These are phyloP conservation scores for Cromileptes altivelis DNA, from an alignment of 2,113 vertebrate species.

Conservation along the genomic window DNA sequence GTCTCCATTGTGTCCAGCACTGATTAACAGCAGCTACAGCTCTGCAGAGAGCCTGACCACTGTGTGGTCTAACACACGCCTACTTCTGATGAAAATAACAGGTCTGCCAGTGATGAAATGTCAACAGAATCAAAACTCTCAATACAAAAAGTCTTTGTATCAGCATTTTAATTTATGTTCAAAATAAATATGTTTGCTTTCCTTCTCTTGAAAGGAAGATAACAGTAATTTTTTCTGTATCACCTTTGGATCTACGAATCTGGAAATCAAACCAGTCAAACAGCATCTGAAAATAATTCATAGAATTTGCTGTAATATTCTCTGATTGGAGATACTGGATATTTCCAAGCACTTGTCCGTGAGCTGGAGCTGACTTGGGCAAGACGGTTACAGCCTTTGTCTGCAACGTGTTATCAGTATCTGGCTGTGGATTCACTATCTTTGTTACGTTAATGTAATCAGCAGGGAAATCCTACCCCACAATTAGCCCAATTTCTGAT, in stretches of 20 bases:
- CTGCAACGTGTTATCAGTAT: constrained; percentile 2
- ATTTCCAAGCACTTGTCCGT: neutral
- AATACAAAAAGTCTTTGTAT: neutral
- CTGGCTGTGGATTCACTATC: constrained; percentile 16
- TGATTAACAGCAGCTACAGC: constrained; percentile 57
- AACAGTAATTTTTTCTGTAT: neutral
- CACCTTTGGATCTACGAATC: neutral
- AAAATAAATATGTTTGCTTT: constrained; percentile 1
- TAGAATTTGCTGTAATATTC: neutral
- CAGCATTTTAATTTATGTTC: neutral
- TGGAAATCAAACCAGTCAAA: neutral
- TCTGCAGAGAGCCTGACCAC: constrained; percentile 31
- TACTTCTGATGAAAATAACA: constrained; percentile 74
- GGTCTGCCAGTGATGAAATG: constrained; percentile 55
- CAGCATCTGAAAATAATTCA: neutral
- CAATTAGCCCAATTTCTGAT: constrained; percentile 48
- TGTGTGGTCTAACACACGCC: constrained; percentile 19
- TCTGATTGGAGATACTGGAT: neutral
- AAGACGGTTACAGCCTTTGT: constrained; percentile 15
- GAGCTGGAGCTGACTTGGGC: constrained; percentile 22
- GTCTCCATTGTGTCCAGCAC: constrained; percentile 24
- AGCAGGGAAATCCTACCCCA: constrained; percentile 8
- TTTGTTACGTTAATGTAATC: constrained; percentile 48
- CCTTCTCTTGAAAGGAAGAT: neutral
- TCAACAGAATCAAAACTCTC: constrained; percentile 54